Evolutionary conservation across 1,140 invertebrate species (phyloP).

Genomic region (Planococcus citri): DNA sequence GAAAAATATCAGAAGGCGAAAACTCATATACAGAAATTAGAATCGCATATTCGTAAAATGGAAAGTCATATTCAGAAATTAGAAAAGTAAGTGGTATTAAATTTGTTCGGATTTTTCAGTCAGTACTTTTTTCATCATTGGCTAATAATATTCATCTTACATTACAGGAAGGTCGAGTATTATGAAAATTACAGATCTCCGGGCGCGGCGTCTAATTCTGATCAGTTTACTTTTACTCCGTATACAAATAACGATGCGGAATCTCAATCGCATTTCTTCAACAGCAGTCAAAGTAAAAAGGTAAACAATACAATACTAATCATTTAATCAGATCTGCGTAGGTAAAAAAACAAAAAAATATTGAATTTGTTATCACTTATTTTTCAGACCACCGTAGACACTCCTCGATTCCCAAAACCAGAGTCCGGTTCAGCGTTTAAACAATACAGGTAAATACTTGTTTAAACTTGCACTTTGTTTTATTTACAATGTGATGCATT

Average conservation of each 20-base stretch:
- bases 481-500: too few relatives aligned
- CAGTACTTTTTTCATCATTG: too few relatives aligned
- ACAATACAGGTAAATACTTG: too few relatives aligned
- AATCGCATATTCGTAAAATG: background rate
- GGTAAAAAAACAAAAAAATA: too few relatives aligned
- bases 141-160: background rate
- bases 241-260: background rate
- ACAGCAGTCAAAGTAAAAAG: background rate
- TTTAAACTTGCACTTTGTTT: too few relatives aligned
- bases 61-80: background rate
- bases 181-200: background rate
- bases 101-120: too few relatives aligned
- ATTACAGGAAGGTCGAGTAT: background rate
- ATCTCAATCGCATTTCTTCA: background rate
- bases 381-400: too few relatives aligned
- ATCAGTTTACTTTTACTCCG: background rate
- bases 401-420: too few relatives aligned
- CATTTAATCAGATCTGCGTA: too few relatives aligned
- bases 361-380: too few relatives aligned
- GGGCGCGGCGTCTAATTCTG: background rate
- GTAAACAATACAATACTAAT: background rate
- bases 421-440: too few relatives aligned
- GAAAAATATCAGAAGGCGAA: conserved; percentile 14
- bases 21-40: background rate
- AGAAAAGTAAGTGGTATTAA: background rate